These are phyloP conservation scores for Tetropium fuscum DNA, from an alignment of 2,888 invertebrate genomes.

Conservation along the genomic window DNA sequence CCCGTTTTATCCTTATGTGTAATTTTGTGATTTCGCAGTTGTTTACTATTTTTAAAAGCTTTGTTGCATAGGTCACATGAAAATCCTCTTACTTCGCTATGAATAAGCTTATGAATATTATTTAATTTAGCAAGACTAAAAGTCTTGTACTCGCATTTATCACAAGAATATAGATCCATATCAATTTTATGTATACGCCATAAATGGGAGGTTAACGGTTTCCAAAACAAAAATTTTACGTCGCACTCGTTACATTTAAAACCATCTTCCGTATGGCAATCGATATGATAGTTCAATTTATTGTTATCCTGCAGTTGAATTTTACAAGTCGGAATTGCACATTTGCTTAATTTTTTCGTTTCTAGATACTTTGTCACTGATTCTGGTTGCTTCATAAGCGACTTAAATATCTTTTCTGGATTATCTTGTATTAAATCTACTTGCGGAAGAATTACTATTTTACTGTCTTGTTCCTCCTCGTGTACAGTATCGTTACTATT, in stretches of 20 bases:
- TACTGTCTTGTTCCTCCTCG: conserved; percentile 22
- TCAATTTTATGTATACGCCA: conserved; percentile 84
- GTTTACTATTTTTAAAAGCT: conserved; percentile 83
- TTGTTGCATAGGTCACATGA: conserved; percentile 75
- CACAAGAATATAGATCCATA: conserved; percentile 83
- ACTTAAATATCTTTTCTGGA: conserved; percentile 28
- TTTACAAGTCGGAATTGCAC: conserved; percentile 70
- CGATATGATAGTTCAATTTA: conserved; percentile 74
- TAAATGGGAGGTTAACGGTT: conserved; percentile 80
- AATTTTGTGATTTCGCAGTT: conserved; percentile 81
- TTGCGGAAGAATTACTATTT: conserved; percentile 40
- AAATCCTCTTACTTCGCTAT: conserved; percentile 73
- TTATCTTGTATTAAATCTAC: conserved; percentile 45
- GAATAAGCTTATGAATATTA: conserved; percentile 82
- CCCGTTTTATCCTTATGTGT: conserved; percentile 68
- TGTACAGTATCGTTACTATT: background rate
- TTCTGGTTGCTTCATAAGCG: conserved; percentile 44
- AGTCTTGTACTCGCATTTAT: conserved; percentile 80
- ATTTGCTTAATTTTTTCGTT: conserved; percentile 60
- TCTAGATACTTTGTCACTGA: conserved; percentile 44
- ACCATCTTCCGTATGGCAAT: conserved; percentile 65
- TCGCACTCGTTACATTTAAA: conserved; percentile 78
- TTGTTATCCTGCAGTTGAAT: conserved; percentile 70
- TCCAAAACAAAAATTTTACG: conserved; percentile 71
- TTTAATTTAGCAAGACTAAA: conserved; percentile 77